These are phyloP conservation scores for Drosophila diplacantha DNA, from an alignment of 2,888 invertebrate species.

Conservation along the genomic window DNA sequence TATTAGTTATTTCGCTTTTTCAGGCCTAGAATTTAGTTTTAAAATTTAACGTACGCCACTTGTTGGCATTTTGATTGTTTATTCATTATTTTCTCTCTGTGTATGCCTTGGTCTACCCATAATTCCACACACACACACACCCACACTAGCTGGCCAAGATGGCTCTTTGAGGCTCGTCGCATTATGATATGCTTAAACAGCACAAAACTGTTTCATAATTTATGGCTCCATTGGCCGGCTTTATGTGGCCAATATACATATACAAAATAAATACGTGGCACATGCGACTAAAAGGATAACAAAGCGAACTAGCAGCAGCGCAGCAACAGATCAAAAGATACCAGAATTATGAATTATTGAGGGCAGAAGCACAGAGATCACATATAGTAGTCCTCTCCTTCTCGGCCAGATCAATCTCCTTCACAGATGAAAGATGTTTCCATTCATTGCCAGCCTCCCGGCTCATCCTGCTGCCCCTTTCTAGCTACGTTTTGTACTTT, in stretches of 20 bases:
- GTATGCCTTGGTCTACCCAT: background rate
- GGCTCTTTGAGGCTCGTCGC: conserved; percentile 61
- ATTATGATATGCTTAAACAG: conserved; percentile 74
- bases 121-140: background rate
- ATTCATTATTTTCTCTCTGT: background rate
- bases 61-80: background rate
- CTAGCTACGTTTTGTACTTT: conserved; percentile 10
- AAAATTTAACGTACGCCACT: background rate
- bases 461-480: background rate
- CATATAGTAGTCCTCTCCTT: background rate
- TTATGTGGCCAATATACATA: background rate
- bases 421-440: conserved; percentile 9
- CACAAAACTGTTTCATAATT: conserved; percentile 76
- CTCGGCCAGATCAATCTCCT: conserved; percentile 13
- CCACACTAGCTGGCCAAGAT: conserved; percentile 5
- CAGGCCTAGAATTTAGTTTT: background rate
- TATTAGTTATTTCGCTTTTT: background rate
- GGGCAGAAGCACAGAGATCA: conserved; percentile 13
- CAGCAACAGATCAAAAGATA: conserved; percentile 37
- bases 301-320: conserved; percentile 5
- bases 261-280: conserved; percentile 13
- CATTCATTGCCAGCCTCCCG: background rate
- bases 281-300: conserved; percentile 37
- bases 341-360: conserved; percentile 16
- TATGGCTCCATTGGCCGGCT: conserved; percentile 55